Base-by-base conservation (phyloP, 2,888 invertebrate genomes). In the Lydus trimaculatus region DNA sequence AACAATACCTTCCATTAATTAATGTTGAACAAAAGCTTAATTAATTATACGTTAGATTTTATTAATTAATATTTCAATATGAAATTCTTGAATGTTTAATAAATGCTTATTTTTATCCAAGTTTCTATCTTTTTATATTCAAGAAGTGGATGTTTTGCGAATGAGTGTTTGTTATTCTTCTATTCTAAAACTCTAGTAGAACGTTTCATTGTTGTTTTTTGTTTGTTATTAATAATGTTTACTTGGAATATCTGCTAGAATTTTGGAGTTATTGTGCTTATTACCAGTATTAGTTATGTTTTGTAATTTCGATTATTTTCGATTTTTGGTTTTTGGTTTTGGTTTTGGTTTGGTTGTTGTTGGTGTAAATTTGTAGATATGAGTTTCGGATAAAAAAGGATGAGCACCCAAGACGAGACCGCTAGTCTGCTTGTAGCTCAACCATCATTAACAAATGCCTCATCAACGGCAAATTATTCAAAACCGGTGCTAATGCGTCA, bases 401-500 rank as follows among this genome's bases (percentile, higher is more conserved):
- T 85, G 85, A 85, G 93, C 75, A 93, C 92, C 84, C 92, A 91
- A 82, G 94, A 94, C 85, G 94, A 94, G 87, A 94, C 94, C 66
- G 92, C 93, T 67, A 93, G 94, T 78, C 89, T 94, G 70, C 88
- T 95, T 75, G 90, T 92, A 72, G 89, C 90, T 73, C 89, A 90
- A 65, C 89, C 90, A 58, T 86, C 89, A 11, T 88, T 89, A 84
- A 87, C 84, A 77, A 85, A 80, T 84, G 84, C 85, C 72, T 83
- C 84, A 75, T 86, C 87, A 63, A 86, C 87, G 61, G 85, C 86
- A 81, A 85, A 85, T 75, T 85, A 88, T 69, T 89, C 89, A 69
- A 95, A 95, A 84, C 95, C 95, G 75, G 92, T 94, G 72, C 87
- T 95, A 75, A 94, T 93, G 87, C 90, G 95, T 75, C 95, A 95